Evolutionary conservation across 2,797 vertebrate genomes (phyloP).

Genomic region (Leptatherina wallacei): DNA sequence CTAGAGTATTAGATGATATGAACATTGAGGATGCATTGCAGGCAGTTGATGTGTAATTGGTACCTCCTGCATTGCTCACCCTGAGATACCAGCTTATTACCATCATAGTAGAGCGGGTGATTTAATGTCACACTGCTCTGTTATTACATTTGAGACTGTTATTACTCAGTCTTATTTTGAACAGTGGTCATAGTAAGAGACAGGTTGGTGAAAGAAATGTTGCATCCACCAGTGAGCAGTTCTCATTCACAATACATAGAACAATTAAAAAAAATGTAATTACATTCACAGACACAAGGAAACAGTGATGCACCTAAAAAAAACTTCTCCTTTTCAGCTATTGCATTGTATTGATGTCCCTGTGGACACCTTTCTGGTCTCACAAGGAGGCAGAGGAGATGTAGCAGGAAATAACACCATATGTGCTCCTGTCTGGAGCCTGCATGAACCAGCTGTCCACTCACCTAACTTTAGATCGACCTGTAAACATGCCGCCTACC

Average conservation of each 20-base stretch:
- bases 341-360: not conserved
- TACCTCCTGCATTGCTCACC: constrained; percentile 2
- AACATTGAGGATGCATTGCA: not conserved
- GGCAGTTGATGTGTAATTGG: constrained; percentile 4
- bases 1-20: not conserved
- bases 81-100: constrained; percentile 26
- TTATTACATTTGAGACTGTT: constrained; percentile 53
- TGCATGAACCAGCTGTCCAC: constrained; percentile 44
- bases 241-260: not conserved
- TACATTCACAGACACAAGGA: not conserved
- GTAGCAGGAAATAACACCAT: constrained; percentile 58
- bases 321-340: not conserved
- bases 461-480: constrained; percentile 13
- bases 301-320: not conserved
- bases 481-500: constrained; percentile 15
- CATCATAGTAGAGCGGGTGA: constrained; percentile 22
- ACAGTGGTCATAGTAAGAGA: constrained; percentile 8
- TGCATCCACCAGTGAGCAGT: not conserved
- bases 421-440: constrained; percentile 45
- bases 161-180: constrained; percentile 33
- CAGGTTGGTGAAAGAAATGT: constrained; percentile 16
- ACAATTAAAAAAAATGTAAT: not conserved
- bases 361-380: constrained; percentile 2
- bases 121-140: constrained; percentile 39
- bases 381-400: constrained; percentile 26